Conservation (phyloP, 2,888 invertebrate species). For the Thereva unica region DNA sequence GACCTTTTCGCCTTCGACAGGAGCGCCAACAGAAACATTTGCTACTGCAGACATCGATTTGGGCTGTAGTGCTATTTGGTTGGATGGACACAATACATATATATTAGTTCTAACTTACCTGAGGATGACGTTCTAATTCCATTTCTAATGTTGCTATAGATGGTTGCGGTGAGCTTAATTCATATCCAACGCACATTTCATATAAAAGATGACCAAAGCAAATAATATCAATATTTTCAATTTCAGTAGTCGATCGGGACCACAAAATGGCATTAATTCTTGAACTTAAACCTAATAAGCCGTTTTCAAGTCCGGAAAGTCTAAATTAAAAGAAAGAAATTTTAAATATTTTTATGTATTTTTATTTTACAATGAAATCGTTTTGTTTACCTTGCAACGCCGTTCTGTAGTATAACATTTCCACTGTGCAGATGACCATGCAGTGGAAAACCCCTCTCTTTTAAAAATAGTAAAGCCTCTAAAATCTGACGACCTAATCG, state of each 20-base stretch:
- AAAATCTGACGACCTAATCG: conserved; percentile 85
- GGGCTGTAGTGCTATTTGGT: conserved; percentile 1
- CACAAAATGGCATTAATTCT: conserved; percentile 63
- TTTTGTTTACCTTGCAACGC: conserved; percentile 74
- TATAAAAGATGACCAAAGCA: conserved; percentile 84
- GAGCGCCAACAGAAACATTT: background rate
- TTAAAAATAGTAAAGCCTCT: conserved; percentile 82
- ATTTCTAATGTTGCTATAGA: conserved; percentile 72
- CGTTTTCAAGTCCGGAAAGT: conserved; percentile 85
- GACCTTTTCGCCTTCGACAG: too few species aligned
- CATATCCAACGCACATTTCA: conserved; percentile 89
- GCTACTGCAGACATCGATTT: too few species aligned
- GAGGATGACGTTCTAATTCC: conserved; percentile 72
- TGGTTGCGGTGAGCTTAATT: conserved; percentile 74
- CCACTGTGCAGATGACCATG: conserved; percentile 88
- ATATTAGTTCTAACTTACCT: conserved; percentile 61
- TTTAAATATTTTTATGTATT: conserved; percentile 19
- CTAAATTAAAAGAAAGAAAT: conserved; percentile 57
- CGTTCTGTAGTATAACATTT: conserved; percentile 89
- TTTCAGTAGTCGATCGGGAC: conserved; percentile 58
- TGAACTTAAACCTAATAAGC: conserved; percentile 72
- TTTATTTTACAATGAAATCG: conserved; percentile 4
- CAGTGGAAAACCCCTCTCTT: conserved; percentile 84
- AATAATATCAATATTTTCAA: conserved; percentile 66
- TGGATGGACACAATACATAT: background rate